A percentile compares a stretch with the other conserved stretches of the same genome.
Conservation (phyloP, 2,113 vertebrate species). For the Scortum barcoo region DNA sequence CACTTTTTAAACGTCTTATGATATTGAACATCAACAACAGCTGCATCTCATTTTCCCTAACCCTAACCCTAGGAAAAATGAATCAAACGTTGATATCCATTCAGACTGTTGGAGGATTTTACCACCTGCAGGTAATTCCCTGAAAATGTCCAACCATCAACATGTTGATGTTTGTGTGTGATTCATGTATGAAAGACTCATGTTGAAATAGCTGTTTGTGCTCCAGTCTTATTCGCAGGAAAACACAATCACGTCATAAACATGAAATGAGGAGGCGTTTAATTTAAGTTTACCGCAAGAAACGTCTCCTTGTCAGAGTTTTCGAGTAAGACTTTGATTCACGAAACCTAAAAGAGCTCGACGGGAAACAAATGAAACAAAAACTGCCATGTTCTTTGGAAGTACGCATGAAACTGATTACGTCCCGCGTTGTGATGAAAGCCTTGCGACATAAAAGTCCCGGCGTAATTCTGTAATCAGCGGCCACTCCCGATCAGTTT, state of each 20-base stretch:
- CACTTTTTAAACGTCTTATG: too few relatives aligned
- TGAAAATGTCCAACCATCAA: too few relatives aligned
- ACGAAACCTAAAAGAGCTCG: background rate
- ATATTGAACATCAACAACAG: too few relatives aligned
- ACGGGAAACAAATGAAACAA: conserved; percentile 19
- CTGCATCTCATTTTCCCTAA: too few relatives aligned
- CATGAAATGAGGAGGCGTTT: background rate
- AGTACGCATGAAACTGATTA: background rate
- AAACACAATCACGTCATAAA: background rate
- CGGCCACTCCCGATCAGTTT: conserved; percentile 10
- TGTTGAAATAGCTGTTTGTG: background rate
- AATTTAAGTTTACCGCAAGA: background rate
- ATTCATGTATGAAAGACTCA: background rate
- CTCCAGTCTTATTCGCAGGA: background rate
- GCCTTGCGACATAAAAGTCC: conserved; percentile 16
- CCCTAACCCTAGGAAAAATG: too few relatives aligned
- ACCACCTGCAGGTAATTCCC: background rate
- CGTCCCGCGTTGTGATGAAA: conserved; percentile 13
- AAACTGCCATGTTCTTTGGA: background rate
- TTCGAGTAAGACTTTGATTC: background rate
- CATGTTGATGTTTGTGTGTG: too few relatives aligned
- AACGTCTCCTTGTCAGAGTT: background rate
- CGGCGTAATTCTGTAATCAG: conserved; percentile 22
- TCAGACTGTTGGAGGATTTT: background rate
- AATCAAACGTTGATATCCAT: too few relatives aligned